Evolutionary conservation across 1,140 invertebrate species (phyloP).

Genomic region (Rhynchophorus ferrugineus): DNA sequence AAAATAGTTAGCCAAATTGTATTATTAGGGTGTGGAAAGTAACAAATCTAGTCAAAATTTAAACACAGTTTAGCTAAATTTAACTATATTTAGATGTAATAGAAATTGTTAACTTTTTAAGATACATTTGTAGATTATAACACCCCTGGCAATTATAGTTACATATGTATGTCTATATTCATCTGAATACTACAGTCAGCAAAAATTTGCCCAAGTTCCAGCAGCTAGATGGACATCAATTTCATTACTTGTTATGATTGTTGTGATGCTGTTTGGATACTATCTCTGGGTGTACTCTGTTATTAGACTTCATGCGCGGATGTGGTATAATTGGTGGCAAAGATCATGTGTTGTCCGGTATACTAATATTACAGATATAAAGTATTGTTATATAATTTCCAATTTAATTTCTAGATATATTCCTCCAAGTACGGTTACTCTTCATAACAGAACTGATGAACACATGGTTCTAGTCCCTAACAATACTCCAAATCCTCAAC

Average conservation of each 20-base stretch:
- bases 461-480: slow-evolving; percentile 8
- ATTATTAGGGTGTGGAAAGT: too few relatives aligned
- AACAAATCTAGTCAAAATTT: too few relatives aligned
- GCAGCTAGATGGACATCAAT: slow-evolving; percentile 44
- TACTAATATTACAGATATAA: slow-evolving; percentile 8
- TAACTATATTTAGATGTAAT: too few relatives aligned
- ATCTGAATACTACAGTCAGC: slow-evolving; percentile 44
- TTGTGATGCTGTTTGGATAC: slow-evolving; percentile 44
- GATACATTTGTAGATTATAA: slow-evolving; percentile 37
- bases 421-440: slow-evolving; percentile 23
- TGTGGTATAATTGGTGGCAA: slow-evolving; percentile 51
- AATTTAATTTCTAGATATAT: slow-evolving; percentile 23
- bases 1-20: too few relatives aligned
- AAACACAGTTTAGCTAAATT: too few relatives aligned
- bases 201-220: slow-evolving; percentile 43
- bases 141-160: slow-evolving; percentile 43
- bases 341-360: slow-evolving; percentile 43
- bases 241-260: slow-evolving; percentile 43
- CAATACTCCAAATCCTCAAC: slow-evolving; percentile 14
- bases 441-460: slow-evolving; percentile 5
- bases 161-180: slow-evolving; percentile 46
- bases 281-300: slow-evolving; percentile 45
- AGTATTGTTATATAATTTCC: not conserved
- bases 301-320: slow-evolving; percentile 43
- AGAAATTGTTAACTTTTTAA: too few relatives aligned